Percentiles rank a stretch among this genome's conserved stretches.
Evolutionary conservation across 2,113 vertebrate species (phyloP).

Genomic region (Heterotilapia buettikoferi): DNA sequence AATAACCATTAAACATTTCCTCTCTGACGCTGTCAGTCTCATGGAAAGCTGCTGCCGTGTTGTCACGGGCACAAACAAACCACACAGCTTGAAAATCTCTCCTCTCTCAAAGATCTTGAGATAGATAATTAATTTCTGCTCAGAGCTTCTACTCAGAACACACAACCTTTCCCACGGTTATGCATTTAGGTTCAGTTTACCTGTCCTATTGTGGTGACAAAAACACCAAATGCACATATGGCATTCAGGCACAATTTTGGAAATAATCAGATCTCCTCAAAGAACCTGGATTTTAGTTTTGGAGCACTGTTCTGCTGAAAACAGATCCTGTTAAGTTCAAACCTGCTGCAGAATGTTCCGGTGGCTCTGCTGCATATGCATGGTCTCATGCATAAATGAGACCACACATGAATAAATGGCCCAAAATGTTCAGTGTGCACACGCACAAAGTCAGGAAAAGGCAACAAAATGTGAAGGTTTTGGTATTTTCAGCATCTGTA

Average conservation of each 20-base stretch:
- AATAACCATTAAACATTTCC: conserved; percentile 50
- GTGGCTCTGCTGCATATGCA: background rate
- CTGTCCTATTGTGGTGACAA: background rate
- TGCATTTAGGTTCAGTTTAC: background rate
- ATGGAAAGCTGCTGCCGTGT: conserved; percentile 9
- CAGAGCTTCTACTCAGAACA: background rate
- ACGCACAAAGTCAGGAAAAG: background rate
- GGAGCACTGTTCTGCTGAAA: background rate
- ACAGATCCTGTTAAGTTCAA: background rate
- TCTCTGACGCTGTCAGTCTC: conserved; percentile 5
- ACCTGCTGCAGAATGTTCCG: background rate
- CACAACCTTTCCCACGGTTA: background rate
- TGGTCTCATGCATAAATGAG: background rate
- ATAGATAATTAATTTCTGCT: background rate
- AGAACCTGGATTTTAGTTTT: background rate
- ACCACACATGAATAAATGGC: background rate
- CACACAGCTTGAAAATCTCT: background rate
- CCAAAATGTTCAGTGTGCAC: background rate
- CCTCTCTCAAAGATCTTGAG: background rate
- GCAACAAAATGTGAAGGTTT: background rate
- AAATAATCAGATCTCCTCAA: background rate
- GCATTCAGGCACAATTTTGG: background rate
- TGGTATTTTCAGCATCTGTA: background rate
- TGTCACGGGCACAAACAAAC: background rate
- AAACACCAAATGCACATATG: background rate